A percentile compares a stretch with the other conserved stretches of the same genome.
Evolutionary conservation across 2,113 vertebrate species (phyloP).

Genomic region (Dendrocopos noguchii): DNA sequence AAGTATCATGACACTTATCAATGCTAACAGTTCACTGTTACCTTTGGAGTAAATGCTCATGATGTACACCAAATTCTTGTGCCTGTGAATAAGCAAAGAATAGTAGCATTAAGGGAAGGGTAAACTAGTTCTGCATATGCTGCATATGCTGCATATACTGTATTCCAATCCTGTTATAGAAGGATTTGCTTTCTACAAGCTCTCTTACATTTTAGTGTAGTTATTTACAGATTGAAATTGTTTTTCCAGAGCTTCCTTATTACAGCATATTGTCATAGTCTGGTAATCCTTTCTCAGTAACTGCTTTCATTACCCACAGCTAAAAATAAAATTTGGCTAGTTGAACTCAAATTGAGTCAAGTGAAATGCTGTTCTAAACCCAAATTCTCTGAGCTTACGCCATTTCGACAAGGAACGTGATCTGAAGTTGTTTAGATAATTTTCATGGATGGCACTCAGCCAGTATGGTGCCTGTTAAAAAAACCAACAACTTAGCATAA

Average conservation of each 20-base stretch:
- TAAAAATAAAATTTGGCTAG: not conserved
- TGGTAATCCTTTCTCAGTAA: not conserved
- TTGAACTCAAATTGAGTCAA: not conserved
- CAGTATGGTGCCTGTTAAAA: not conserved
- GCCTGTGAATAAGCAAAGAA: slow-evolving; percentile 34
- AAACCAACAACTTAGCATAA: not conserved
- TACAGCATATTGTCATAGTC: not conserved
- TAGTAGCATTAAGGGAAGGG: not conserved
- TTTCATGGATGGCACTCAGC: not conserved
- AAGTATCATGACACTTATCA: not conserved
- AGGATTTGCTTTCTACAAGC: not conserved
- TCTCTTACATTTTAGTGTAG: not conserved
- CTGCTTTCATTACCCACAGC: not conserved
- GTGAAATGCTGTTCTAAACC: not conserved
- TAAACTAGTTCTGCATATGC: not conserved
- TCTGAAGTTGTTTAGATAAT: not conserved
- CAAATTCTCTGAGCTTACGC: not conserved
- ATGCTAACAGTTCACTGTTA: not conserved
- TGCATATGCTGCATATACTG: accelerated
- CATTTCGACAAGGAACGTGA: not conserved
- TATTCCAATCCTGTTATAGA: not conserved
- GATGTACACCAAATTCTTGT: not conserved
- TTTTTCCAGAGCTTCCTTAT: not conserved
- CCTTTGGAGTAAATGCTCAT: slow-evolving; percentile 42
- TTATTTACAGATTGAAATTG: not conserved